Evolutionary conservation across 1,140 invertebrate species (phyloP), one percentile per base, ranked within the genome.

Genomic region (Prorops nasuta): DNA sequence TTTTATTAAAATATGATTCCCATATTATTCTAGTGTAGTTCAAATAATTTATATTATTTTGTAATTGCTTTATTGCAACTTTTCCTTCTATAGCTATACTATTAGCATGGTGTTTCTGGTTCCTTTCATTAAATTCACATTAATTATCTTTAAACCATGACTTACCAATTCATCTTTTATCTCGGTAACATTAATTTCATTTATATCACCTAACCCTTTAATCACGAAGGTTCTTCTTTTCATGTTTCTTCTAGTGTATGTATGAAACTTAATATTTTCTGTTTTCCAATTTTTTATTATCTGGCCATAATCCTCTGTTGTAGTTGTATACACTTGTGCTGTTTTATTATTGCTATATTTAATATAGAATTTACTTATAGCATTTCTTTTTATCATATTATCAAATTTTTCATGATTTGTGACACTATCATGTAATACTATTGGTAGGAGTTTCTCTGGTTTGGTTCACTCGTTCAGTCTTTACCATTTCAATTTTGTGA

Each of bases 1-100:
- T 63, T 40, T 56, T 63, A 2, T 55, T 62, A 0, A 38, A 41
- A 18, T 62, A 59, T 2, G 41, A 37, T 39, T 69, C 61, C 63
- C 63, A 71, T 1, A 20, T 35, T 1, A 66, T 41, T 45, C 45
- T 58, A 1, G 51, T 59, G 19, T 58, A 38, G 12, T 20, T 20
- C 0, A 60, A 3, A 10, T 45, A 39, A 12, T 15, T 9, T 12
- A 39, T 42, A 47, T 55, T 54, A 22, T 44, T 34, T 8, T 41
- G 38, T 2, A 60, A 3, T 2, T 46, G 14, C 12, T 40, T 54
- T 9, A 58, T 6, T 10, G 19, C 46, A 3, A 22, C 28, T 2
- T 47, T 28, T 2, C 3, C 41, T 1, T 3, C 6, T 2, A 50
- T 14, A 9, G 45, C 35, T n/a, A 54, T 48, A n/a, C n/a, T 48